These are phyloP conservation scores for Athalia rosae DNA, from an alignment of 2,888 invertebrate species.

Conservation along the genomic window DNA sequence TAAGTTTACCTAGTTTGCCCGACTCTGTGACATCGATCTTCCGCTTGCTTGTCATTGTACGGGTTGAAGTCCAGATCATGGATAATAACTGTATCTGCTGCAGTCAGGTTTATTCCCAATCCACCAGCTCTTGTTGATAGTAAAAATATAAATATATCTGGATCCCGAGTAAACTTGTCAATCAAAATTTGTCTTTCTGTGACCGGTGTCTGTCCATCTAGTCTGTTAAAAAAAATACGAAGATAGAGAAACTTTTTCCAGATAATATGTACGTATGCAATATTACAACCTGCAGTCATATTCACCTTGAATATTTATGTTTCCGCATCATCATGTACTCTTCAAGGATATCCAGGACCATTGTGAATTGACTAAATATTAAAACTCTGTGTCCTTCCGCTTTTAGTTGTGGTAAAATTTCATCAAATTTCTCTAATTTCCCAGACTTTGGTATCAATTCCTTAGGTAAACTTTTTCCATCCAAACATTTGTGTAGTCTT, in stretches of 20 bases:
- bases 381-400: conserved; percentile 87
- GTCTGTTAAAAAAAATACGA: conserved; percentile 71
- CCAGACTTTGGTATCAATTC: conserved; percentile 87
- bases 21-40: conserved; percentile 85
- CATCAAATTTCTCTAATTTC: conserved; percentile 89
- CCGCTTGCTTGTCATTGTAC: conserved; percentile 98
- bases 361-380: conserved; percentile 97
- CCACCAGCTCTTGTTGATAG: conserved; percentile 96
- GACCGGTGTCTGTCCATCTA: conserved; percentile 95
- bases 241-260: background rate
- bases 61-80: conserved; percentile 99
- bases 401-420: conserved; percentile 84
- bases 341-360: conserved; percentile 95
- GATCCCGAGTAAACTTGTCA: conserved; percentile 88
- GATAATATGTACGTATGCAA: background rate
- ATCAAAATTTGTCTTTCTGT: conserved; percentile 91
- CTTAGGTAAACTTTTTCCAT: conserved; percentile 79
- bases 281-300: conserved; percentile 16
- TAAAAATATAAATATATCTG: conserved; percentile 90
- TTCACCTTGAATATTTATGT: conserved; percentile 79
- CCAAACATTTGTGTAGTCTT: conserved; percentile 80
- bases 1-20: conserved; percentile 77
- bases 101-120: conserved; percentile 94
- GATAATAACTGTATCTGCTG: conserved; percentile 96
- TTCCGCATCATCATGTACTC: conserved; percentile 86